Evolutionary conservation across 2,113 vertebrate species (phyloP), one percentile per base, ranked within the genome.

Genomic region (Oostethus manadensis): DNA sequence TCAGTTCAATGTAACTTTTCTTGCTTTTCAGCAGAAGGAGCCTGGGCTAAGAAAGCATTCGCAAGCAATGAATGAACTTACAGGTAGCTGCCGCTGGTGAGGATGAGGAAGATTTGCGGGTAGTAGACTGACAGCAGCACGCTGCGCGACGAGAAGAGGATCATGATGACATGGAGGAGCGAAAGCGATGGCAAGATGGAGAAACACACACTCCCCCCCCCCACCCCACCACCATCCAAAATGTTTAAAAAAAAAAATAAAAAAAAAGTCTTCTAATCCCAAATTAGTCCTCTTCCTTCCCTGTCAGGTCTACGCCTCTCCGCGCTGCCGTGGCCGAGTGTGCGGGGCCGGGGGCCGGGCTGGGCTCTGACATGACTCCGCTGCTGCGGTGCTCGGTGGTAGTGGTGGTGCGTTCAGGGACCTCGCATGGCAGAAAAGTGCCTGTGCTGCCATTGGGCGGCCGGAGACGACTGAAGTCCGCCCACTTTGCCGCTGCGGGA

Each of bases 81-180:
- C 93, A 94, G 92, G 92, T 94, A 96, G 89, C 94, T 94, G 83
- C 94, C 93, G 80, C 96, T 97, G 88, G 95, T 96, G 85, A 98
- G 92, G 90, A 98, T 93, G 83, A 98, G 94, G 88, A 97, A 97
- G 85, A 98, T 94, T 92, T 97, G 96, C 66, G 95, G 96, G 70
- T 94, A 97, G 85, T 94, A 96, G 83, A 98, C 91, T 87, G 94
- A 95, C 85, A 97, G 92, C 86, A 96, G 90, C 73, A 95, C 93
- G 89, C 94, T 87, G 91, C 94, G 94, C 76, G 93, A 93, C 80
- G 93, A 93, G 86, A 94, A 90, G 83, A 94, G 90, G 90, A 94
- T 94, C 96, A 98, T 98, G 92, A 90, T 90, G 88, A 86, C 89
- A 89, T 89, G 73, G 85, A 90, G 53, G 56, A 45, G 42, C 42